Evolutionary conservation across 2,797 vertebrate species (phyloP).

Genomic region (Cyprinodon diabolis): DNA sequence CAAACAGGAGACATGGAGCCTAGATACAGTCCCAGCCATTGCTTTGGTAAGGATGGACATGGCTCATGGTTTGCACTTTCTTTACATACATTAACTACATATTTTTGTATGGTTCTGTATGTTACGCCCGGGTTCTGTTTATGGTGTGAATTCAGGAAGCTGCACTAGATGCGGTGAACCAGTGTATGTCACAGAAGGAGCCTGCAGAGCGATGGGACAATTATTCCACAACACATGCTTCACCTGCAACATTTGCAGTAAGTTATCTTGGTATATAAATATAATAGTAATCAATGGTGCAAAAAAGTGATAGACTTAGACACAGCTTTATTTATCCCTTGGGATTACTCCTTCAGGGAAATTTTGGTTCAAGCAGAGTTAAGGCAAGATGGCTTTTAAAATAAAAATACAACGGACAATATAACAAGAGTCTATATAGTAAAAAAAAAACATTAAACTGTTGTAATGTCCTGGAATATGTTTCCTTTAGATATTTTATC

Average conservation of each 20-base stretch:
- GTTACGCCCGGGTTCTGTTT: not conserved
- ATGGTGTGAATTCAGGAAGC: slow-evolving; percentile 45
- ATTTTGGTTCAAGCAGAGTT: too few relatives aligned
- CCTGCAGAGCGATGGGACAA: slow-evolving; percentile 87
- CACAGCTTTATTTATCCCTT: too few relatives aligned
- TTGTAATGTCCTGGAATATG: too few relatives aligned
- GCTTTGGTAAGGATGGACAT: slow-evolving; percentile 54
- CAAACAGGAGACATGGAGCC: slow-evolving; percentile 50
- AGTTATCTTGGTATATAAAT: slow-evolving; percentile 28
- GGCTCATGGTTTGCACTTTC: not conserved
- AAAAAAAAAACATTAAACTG: too few relatives aligned
- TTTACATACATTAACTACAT: not conserved
- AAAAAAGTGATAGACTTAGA: too few relatives aligned
- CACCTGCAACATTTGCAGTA: slow-evolving; percentile 84
- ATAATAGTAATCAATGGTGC: not conserved
- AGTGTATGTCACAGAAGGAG: slow-evolving; percentile 49
- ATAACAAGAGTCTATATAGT: too few relatives aligned
- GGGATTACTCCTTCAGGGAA: too few relatives aligned
- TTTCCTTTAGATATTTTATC: too few relatives aligned
- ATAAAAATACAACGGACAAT: too few relatives aligned
- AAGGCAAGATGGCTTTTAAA: too few relatives aligned
- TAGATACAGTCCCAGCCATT: slow-evolving; percentile 13
- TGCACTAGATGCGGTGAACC: slow-evolving; percentile 59
- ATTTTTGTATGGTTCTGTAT: not conserved
- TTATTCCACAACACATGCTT: slow-evolving; percentile 88